phyloP scores from a whole-genome alignment of 2,113 vertebrate species.

The Muntiacus muntjak region DNA sequence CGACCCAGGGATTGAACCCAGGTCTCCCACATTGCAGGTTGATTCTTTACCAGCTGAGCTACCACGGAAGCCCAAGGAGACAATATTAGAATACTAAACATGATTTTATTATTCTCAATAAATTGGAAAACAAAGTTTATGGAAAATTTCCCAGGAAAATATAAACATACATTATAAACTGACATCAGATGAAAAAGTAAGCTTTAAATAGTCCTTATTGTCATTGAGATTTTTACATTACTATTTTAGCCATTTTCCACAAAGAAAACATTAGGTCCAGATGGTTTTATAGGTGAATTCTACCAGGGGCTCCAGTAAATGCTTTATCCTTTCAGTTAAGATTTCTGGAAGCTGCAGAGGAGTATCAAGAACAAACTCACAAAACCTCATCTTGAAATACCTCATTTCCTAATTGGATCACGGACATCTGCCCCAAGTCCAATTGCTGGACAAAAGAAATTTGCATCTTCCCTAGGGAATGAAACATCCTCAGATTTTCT shows the following conservation, averaged over 20 bases:
- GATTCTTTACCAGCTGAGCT: not conserved
- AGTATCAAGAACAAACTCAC: not conserved
- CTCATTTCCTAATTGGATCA: not conserved
- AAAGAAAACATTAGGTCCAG: not conserved
- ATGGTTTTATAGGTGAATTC: not conserved
- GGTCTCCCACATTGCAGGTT: not conserved
- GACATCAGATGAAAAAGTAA: not conserved
- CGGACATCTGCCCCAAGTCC: not conserved
- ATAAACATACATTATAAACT: not conserved
- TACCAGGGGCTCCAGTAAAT: not conserved
- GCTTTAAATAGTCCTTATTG: not conserved
- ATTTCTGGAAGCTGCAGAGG: not conserved
- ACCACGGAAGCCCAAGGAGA: not conserved
- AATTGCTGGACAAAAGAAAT: not conserved
- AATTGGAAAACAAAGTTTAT: not conserved
- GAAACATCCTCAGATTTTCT: not conserved
- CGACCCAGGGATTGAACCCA: not conserved
- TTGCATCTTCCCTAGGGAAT: not conserved
- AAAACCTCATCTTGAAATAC: not conserved
- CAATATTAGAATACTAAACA: not conserved
- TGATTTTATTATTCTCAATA: not conserved
- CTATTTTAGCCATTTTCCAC: not conserved
- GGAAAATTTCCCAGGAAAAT: not conserved
- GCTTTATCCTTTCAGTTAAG: not conserved
- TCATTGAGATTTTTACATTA: constrained; percentile 15